Evolutionary conservation across 2,888 invertebrate species (phyloP).

Genomic region (Neria commutata): DNA sequence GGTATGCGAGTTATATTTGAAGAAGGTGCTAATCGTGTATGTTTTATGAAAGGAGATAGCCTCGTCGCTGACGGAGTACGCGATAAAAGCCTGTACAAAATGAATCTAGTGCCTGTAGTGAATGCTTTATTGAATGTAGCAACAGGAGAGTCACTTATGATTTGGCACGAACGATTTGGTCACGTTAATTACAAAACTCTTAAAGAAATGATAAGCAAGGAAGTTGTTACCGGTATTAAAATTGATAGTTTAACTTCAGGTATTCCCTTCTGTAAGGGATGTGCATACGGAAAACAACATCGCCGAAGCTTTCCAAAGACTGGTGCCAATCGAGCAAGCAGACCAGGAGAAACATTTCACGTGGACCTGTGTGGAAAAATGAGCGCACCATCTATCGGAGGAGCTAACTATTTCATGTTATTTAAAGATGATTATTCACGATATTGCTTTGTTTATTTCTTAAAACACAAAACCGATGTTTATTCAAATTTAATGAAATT

Average conservation of each 20-base stretch:
- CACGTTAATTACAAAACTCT: constrained; percentile 31
- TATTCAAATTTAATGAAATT: constrained; percentile 13
- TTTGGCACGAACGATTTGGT: constrained; percentile 37
- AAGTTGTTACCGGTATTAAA: constrained; percentile 1
- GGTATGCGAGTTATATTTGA: constrained; percentile 28
- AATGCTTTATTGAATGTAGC: constrained; percentile 14
- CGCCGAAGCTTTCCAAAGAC: constrained; percentile 16
- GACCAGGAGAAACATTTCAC: constrained; percentile 20
- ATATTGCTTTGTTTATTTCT: constrained; percentile 26
- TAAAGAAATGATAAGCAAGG: constrained; percentile 7
- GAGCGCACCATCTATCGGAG: constrained; percentile 22
- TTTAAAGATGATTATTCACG: constrained; percentile 27
- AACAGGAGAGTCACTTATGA: constrained; percentile 14
- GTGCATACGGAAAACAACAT: constrained; percentile 19
- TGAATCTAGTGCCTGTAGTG: constrained; percentile 16
- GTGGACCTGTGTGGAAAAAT: constrained; percentile 27
- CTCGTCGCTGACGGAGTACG: constrained; percentile 26
- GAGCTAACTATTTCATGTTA: constrained; percentile 27
- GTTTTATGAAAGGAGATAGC: constrained; percentile 22
- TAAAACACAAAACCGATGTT: constrained; percentile 26
- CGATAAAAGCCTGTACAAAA: constrained; percentile 25
- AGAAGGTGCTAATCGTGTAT: constrained; percentile 24
- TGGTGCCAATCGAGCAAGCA: constrained; percentile 6
- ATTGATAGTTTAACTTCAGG: background rate
- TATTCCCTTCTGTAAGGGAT: constrained; percentile 17